Conservation (phyloP, 2,113 vertebrate species). For the Platanista minor region DNA sequence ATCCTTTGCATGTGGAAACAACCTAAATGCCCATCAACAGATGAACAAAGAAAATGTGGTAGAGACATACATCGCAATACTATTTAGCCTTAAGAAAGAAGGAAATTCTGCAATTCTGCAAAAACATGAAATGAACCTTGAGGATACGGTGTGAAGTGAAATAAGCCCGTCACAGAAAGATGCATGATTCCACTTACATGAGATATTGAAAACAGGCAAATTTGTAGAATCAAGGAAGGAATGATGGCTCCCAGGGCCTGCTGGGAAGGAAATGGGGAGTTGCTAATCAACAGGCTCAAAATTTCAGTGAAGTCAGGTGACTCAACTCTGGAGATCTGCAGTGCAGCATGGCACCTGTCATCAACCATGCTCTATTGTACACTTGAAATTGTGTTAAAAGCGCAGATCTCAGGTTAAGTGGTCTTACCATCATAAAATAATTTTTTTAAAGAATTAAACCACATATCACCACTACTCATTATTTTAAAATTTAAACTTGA, state of each 20-base stretch:
- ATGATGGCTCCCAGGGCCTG: neutral
- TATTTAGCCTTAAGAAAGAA: no score
- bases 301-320: neutral
- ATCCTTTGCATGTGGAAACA: neutral
- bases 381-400: no score
- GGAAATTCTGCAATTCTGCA: neutral
- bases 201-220: fast-evolving
- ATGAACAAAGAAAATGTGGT: neutral
- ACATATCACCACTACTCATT: neutral
- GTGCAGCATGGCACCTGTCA: fast-evolving
- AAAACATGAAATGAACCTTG: no score
- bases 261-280: neutral
- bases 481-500: neutral
- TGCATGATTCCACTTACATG: fast-evolving
- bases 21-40: no score
- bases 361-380: no score
- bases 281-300: fast-evolving
- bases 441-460: neutral
- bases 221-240: neutral
- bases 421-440: neutral
- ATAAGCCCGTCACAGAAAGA: neutral
- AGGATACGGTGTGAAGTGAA: neutral
- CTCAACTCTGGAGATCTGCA: neutral
- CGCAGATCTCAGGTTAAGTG: neutral
- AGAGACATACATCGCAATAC: neutral